These are phyloP conservation scores for Rhamnusium bicolor DNA, from an alignment of 2,888 invertebrate genomes.

Conservation along the genomic window DNA sequence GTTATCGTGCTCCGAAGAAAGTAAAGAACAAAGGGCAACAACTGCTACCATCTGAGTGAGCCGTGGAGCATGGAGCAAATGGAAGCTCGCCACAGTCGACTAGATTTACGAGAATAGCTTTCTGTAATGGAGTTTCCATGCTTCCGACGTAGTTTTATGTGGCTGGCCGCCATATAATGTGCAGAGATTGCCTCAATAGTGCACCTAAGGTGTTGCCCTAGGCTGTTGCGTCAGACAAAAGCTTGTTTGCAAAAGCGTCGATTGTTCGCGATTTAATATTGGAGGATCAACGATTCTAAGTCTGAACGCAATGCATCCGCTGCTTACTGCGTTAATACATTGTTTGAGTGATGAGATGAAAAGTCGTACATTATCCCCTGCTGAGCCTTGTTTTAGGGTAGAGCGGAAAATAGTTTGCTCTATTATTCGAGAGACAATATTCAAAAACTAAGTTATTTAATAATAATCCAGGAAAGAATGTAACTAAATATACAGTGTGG, in stretches of 20 bases:
- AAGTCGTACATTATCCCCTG: neutral
- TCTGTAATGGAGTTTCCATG: conserved; percentile 71
- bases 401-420: neutral
- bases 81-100: conserved; percentile 57
- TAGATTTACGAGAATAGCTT: conserved; percentile 70
- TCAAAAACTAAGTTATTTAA: no score
- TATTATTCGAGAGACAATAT: no score
- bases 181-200: conserved; percentile 66
- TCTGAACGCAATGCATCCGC: neutral
- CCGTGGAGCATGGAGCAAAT: conserved; percentile 39
- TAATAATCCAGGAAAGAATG: no score
- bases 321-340: neutral
- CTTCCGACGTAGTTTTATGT: conserved; percentile 70
- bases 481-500: no score
- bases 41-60: neutral
- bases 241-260: conserved; percentile 59
- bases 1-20: conserved; percentile 44
- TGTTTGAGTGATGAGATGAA: neutral
- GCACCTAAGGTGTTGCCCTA: conserved; percentile 66
- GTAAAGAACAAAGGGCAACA: conserved; percentile 35
- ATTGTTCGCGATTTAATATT: conserved; percentile 64
- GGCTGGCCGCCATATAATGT: conserved; percentile 67
- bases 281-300: conserved; percentile 52
- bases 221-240: conserved; percentile 62
- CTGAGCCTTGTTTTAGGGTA: neutral